phyloP scores from a whole-genome alignment of 2,888 invertebrate species.

The Amphipyra tragopoginis region DNA sequence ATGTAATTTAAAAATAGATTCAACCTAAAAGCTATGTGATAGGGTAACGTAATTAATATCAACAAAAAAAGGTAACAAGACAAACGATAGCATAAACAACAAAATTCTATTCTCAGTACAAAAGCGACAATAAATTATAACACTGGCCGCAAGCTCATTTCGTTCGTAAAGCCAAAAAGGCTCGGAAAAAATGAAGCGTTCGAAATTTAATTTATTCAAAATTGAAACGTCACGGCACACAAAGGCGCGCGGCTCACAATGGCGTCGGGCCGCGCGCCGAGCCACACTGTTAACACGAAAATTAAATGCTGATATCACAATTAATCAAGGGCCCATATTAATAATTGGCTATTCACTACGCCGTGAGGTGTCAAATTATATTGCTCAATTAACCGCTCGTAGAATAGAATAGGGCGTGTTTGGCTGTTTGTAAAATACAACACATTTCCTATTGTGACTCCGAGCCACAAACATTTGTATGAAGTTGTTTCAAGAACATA shows the following conservation, averaged over 20 bases:
- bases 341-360: constrained; percentile 89
- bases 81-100: constrained; percentile 73
- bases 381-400: constrained; percentile 87
- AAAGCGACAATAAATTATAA: constrained; percentile 86
- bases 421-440: constrained; percentile 77
- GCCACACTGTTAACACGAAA: constrained; percentile 88
- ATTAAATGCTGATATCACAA: constrained; percentile 90
- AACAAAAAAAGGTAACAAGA: constrained; percentile 59
- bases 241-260: constrained; percentile 85
- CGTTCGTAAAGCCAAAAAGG: constrained; percentile 76
- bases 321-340: constrained; percentile 89
- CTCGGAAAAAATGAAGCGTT: constrained; percentile 87
- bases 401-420: constrained; percentile 86
- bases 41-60: constrained; percentile 54
- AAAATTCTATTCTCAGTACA: constrained; percentile 78
- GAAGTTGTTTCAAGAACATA: constrained; percentile 18
- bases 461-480: constrained; percentile 15
- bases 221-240: constrained; percentile 89
- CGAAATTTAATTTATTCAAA: constrained; percentile 90
- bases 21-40: constrained; percentile 18
- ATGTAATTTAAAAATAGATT: constrained; percentile 22
- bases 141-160: constrained; percentile 84
- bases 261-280: constrained; percentile 68
- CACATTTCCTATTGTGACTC: constrained; percentile 55
- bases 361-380: constrained; percentile 89